A percentile compares a stretch with the other conserved stretches of the same genome.
Evolutionary conservation across 2,113 vertebrate genomes (phyloP).

Genomic region (Saguinus imperator): DNA sequence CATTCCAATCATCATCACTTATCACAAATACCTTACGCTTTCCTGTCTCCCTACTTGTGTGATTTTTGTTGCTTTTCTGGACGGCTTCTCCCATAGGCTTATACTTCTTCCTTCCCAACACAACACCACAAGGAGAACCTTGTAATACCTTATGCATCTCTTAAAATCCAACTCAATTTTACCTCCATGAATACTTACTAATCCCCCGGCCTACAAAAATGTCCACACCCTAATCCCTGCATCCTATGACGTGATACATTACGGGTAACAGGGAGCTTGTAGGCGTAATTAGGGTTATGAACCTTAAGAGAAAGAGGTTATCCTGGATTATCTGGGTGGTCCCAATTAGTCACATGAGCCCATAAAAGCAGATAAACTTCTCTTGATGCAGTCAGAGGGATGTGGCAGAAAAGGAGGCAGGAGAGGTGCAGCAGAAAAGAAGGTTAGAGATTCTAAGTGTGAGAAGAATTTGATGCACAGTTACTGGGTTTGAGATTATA

Average conservation of each 20-base stretch:
- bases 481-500: neutral
- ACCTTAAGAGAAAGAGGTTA: neutral
- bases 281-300: neutral
- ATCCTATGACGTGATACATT: neutral
- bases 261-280: neutral
- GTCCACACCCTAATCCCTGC: neutral
- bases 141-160: neutral
- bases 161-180: constrained; percentile 20
- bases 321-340: neutral
- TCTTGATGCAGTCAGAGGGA: neutral
- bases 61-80: constrained; percentile 35
- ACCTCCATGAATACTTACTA: neutral
- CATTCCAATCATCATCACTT: neutral
- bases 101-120: neutral
- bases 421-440: neutral
- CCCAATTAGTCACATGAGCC: neutral
- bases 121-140: neutral
- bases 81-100: neutral
- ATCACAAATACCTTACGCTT: constrained; percentile 30
- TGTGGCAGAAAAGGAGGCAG: neutral
- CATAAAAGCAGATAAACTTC: neutral
- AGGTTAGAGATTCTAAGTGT: neutral
- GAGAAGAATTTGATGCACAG: neutral
- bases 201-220: neutral
- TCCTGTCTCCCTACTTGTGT: neutral